These are phyloP conservation scores for Coregonus sp. DNA, from an alignment of 2,797 vertebrate species.

Conservation along the genomic window DNA sequence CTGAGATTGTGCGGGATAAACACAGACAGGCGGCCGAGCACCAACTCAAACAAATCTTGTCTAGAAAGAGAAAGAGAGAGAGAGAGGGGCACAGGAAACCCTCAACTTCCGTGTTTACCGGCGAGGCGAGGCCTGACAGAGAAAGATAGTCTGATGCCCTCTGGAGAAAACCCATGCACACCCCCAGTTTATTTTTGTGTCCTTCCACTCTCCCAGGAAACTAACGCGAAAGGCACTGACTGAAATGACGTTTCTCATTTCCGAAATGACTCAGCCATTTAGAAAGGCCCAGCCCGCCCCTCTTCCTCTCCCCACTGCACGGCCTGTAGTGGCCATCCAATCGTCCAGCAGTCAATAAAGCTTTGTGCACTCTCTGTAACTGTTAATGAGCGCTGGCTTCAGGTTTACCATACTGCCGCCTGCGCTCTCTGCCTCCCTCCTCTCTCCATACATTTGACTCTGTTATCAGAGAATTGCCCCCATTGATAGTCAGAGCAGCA, in stretches of 20 bases:
- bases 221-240: not conserved
- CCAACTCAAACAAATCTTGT: too few species aligned
- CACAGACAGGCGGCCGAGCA: not conserved
- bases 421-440: not conserved
- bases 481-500: constrained; percentile 2
- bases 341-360: constrained; percentile 11
- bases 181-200: not conserved
- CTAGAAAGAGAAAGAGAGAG: too few species aligned
- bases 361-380: constrained; percentile 23
- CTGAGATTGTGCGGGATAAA: not conserved
- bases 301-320: not conserved
- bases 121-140: not conserved
- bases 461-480: constrained; percentile 23
- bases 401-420: constrained; percentile 23
- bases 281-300: too few species aligned
- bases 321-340: constrained; percentile 7
- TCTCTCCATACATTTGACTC: constrained; percentile 21
- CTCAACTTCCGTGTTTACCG: constrained; percentile 27
- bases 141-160: not conserved
- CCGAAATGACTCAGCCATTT: not conserved
- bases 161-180: not conserved
- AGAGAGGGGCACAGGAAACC: constrained; percentile 18
- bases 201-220: not conserved
- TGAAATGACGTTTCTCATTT: not conserved
- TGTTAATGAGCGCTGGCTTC: constrained; percentile 29